Evolutionary conservation across 2,888 invertebrate genomes (phyloP).

Genomic region (Lathronympha strigana): DNA sequence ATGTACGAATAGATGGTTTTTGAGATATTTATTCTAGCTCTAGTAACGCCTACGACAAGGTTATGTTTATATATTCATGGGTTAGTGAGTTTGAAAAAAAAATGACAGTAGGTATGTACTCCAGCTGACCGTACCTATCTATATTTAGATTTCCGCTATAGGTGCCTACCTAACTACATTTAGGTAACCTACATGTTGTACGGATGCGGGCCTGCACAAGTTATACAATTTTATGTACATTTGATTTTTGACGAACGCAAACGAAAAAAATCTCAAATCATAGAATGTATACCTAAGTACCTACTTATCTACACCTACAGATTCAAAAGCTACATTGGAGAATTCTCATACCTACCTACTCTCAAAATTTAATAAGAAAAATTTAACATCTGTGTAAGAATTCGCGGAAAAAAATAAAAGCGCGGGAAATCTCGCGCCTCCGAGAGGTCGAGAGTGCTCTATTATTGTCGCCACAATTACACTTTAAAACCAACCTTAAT

Average conservation of each 20-base stretch:
- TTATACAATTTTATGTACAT: too few relatives aligned
- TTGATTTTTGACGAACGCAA: too few relatives aligned
- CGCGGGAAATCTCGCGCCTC: conserved; percentile 69
- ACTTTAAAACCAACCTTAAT: conserved; percentile 51
- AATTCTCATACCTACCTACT: not conserved
- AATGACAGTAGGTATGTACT: too few relatives aligned
- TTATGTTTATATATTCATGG: not conserved
- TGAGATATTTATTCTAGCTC: conserved; percentile 14
- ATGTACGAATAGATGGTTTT: conserved; percentile 30
- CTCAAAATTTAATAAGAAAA: conserved; percentile 12
- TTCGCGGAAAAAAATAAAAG: conserved; percentile 54
- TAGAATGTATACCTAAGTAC: too few relatives aligned
- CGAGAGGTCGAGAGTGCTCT: conserved; percentile 76
- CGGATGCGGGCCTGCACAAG: too few relatives aligned
- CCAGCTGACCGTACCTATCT: too few relatives aligned
- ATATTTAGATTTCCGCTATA: too few relatives aligned
- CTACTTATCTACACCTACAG: too few relatives aligned
- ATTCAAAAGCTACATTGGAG: not conserved
- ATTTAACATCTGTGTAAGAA: conserved; percentile 18
- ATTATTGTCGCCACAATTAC: conserved; percentile 59
- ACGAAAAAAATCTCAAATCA: too few relatives aligned
- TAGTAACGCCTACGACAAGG: conserved; percentile 9
- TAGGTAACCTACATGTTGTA: too few relatives aligned
- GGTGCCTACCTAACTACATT: too few relatives aligned
- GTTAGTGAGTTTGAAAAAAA: too few relatives aligned